Conservation (phyloP, 2,797 vertebrate genomes). For the Cynodonichthys magdalenae region DNA sequence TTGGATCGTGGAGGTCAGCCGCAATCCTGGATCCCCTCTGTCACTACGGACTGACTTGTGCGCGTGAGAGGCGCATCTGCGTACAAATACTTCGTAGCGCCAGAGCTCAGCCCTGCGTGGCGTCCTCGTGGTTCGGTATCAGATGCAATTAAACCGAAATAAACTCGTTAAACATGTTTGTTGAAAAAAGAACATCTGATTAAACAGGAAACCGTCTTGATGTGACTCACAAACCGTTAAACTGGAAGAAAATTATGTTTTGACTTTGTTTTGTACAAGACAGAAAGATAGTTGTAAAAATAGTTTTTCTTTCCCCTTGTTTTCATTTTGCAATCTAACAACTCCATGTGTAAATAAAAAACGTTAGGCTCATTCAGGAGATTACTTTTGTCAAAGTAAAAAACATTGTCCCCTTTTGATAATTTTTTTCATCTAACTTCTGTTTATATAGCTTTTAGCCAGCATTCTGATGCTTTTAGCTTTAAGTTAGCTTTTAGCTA, state of each 20-base stretch:
- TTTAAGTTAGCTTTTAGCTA: too few species aligned
- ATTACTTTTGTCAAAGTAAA: too few species aligned
- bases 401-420: too few species aligned
- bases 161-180: constrained; percentile 29
- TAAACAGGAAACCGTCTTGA: not conserved
- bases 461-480: too few species aligned
- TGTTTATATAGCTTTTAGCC: too few species aligned
- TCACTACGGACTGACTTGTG: constrained; percentile 70
- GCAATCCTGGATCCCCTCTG: constrained; percentile 59
- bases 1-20: constrained; percentile 68
- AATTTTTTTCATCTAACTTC: too few species aligned
- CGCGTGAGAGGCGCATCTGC: constrained; percentile 50
- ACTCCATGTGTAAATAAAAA: too few species aligned
- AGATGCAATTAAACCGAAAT: constrained; percentile 56
- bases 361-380: too few species aligned
- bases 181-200: constrained; percentile 5
- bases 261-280: not conserved
- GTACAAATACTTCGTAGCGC: constrained; percentile 62
- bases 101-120: constrained; percentile 53
- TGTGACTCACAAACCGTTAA: not conserved
- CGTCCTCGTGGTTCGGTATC: constrained; percentile 53
- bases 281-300: too few species aligned
- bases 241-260: not conserved
- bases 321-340: too few species aligned
- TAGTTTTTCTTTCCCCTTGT: too few species aligned